Conservation (phyloP, 2,888 invertebrate species). For the Arctia plantaginis region DNA sequence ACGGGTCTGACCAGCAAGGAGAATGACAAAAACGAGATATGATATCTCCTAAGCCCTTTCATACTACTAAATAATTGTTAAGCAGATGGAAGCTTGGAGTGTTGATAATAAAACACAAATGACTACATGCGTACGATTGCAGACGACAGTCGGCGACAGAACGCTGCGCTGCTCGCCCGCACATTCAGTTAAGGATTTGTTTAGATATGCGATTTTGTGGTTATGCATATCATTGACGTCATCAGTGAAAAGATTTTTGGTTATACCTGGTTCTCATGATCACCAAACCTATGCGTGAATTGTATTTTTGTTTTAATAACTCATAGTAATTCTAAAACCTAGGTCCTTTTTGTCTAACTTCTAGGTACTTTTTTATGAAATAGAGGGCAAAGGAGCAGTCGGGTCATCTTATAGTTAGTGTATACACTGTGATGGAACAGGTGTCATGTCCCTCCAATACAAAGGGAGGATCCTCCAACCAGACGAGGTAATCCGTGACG, state of each 20-base stretch:
- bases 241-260: not conserved
- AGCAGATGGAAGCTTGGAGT: conserved; percentile 48
- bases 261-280: too few species aligned
- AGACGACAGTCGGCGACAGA: conserved; percentile 51
- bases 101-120: conserved; percentile 64
- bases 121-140: conserved; percentile 49
- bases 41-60: not conserved
- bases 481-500: too few species aligned
- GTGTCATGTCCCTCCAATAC: too few species aligned
- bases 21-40: conserved; percentile 3
- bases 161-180: conserved; percentile 54
- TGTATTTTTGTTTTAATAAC: too few species aligned
- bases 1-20: not conserved
- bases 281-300: too few species aligned
- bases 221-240: not conserved
- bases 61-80: conserved; percentile 52
- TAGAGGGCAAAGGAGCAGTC: too few species aligned
- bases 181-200: conserved; percentile 59
- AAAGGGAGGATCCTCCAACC: too few species aligned
- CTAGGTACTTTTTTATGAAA: too few species aligned
- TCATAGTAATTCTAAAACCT: too few species aligned
- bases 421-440: too few species aligned
- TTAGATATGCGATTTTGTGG: conserved; percentile 45
- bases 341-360: too few species aligned
- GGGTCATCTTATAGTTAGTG: too few species aligned